Percentiles rank a stretch among this genome's conserved stretches.
Conservation (phyloP, 92 coral and sea anemone genomes). For the Umimayanthus kanabou region DNA sequence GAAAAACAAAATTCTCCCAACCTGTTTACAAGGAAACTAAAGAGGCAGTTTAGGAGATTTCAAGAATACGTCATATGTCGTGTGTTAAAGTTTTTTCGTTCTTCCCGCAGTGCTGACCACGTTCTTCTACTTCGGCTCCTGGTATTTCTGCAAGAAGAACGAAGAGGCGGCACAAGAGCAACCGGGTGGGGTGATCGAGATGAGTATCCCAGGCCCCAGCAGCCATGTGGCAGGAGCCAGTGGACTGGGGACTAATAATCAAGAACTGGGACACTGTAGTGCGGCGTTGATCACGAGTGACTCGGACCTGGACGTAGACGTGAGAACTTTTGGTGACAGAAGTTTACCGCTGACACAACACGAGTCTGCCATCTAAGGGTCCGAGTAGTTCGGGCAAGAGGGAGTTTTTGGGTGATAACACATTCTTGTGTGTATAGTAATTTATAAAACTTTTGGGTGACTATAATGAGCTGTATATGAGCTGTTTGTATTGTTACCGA, state of each 20-base stretch:
- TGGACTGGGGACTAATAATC: constrained; percentile 7
- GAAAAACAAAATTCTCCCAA: no score
- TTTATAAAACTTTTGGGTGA: not conserved
- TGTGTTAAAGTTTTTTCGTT: not conserved
- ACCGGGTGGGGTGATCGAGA: constrained; percentile 37
- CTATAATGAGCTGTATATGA: not conserved
- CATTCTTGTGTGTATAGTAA: not conserved
- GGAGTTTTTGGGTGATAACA: not conserved
- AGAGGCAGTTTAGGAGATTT: no score
- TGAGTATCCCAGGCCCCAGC: constrained; percentile 33
- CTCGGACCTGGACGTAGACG: constrained; percentile 28
- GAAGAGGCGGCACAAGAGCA: constrained; percentile 48
- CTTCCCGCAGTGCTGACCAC: constrained; percentile 76
- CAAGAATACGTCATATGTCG: no score
- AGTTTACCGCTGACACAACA: constrained; percentile 25
- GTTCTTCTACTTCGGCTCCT: constrained; percentile 88
- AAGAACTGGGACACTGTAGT: constrained; percentile 34
- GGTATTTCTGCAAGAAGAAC: constrained; percentile 89
- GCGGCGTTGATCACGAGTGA: constrained; percentile 11
- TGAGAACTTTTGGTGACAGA: constrained; percentile 9
- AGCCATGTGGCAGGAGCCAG: not conserved
- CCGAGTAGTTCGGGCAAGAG: not conserved
- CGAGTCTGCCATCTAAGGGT: constrained; percentile 37
- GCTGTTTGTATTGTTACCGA: constrained; percentile 4
- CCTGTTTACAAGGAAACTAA: no score